Evolutionary conservation across 2,888 invertebrate species (phyloP), one percentile per base, ranked within the genome.

Genomic region (Mythimna albipuncta): DNA sequence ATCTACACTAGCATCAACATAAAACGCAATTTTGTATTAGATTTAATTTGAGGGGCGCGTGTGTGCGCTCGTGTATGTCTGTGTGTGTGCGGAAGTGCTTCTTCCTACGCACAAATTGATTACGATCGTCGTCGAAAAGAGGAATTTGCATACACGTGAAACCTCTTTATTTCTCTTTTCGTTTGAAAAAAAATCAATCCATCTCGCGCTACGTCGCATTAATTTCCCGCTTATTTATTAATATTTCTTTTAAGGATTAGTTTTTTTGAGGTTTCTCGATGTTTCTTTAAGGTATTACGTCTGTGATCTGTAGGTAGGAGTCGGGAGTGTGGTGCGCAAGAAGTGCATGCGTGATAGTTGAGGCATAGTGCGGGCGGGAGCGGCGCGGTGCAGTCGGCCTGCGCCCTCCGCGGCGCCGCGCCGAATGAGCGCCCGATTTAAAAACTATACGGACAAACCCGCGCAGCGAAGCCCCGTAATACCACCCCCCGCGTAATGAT

Each of bases 401-500:
- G 90, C 93, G 92, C 91, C 91, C 93, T 91, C 90, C 93, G 93
- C 94, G 94, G 94, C 96, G 94, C 93, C 93, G 90, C 92, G 93
- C 91, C 93, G 95, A 96, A 94, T 95, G 94, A 95, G 93, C 94
- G 93, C 93, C 93, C 95, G 95, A 95, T 95, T 96, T 96, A 96
- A 96, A 96, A 96, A 96, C 96, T 96, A 96, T 96, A 94, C 90
- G 93, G 93, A 93, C 94, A 91, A 93, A 94, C 95, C 93, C 95
- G 94, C 96, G 95, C 96, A 93, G 93, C 93, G 92, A 94, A 91
- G 93, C 94, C 96, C 96, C 97, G 97, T 97, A 97, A 97, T 97
- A 97, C 97, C 97, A 97, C 97, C 97, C 97, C 97, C 97, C 97
- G 97, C 97, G 97, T 98, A 98, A 98, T 98, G 98, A 98, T 98